Percentiles rank a stretch among this genome's conserved stretches.
These are phyloP conservation scores for Bolinopsis microptera DNA, from an alignment of 37 sponge, comb jelly and placozoan species.

Conservation along the genomic window DNA sequence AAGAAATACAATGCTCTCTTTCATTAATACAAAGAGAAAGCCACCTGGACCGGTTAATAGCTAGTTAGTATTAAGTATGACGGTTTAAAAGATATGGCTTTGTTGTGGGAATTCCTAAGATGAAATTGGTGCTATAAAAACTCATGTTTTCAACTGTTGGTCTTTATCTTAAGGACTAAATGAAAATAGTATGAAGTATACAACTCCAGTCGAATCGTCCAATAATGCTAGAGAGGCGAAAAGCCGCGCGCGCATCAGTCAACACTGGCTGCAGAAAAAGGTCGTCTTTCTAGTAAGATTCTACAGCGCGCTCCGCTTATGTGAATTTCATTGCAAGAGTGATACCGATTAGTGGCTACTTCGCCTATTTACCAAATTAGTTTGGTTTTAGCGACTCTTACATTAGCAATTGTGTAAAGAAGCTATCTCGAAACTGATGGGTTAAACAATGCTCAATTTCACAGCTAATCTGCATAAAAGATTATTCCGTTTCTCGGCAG, in stretches of 20 bases:
- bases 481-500: not conserved
- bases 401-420: not conserved
- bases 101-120: too few relatives aligned
- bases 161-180: too few relatives aligned
- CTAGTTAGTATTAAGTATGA: too few relatives aligned
- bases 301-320: not conserved
- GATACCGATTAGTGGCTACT: not conserved
- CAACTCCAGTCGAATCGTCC: too few relatives aligned
- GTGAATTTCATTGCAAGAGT: not conserved
- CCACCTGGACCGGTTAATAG: too few relatives aligned
- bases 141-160: too few relatives aligned
- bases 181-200: too few relatives aligned
- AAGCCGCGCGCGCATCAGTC: not conserved
- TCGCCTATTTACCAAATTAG: not conserved
- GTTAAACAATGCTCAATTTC: not conserved
- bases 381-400: not conserved
- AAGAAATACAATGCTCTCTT: too few relatives aligned
- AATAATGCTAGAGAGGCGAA: not conserved
- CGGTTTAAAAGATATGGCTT: too few relatives aligned
- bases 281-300: not conserved
- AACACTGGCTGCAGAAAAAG: not conserved
- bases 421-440: not conserved
- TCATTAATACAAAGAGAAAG: too few relatives aligned
- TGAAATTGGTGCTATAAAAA: too few relatives aligned
- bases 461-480: too few relatives aligned